phyloP scores from a whole-genome alignment of 2,797 vertebrate species.

The Molothrus aeneus region DNA sequence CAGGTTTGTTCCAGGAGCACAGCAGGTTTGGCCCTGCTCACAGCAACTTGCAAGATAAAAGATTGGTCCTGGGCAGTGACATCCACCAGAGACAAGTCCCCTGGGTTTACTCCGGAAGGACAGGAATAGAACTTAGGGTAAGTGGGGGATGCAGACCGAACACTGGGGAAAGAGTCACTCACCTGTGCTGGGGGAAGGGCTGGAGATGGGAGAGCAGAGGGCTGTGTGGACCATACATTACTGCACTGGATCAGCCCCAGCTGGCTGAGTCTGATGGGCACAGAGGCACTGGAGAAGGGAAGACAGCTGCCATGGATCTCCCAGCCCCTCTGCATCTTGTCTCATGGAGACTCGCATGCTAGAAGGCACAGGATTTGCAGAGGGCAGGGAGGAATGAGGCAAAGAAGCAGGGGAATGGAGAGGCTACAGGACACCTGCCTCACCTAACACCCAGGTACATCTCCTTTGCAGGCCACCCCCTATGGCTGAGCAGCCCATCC shows the following conservation, averaged over 20 bases:
- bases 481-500: not conserved
- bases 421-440: not conserved
- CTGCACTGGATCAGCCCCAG: not conserved
- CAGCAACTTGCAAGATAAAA: not conserved
- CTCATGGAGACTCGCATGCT: rapidly evolving
- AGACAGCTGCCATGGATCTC: not conserved
- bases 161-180: not conserved
- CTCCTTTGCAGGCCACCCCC: not conserved
- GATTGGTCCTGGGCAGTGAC: not conserved
- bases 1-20: not conserved
- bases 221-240: rapidly evolving
- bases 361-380: not conserved
- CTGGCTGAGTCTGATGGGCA: not conserved
- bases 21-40: not conserved
- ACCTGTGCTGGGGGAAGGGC: rapidly evolving
- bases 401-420: not conserved
- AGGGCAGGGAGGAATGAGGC: not conserved
- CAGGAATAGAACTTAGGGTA: not conserved
- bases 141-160: not conserved
- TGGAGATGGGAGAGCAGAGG: not conserved
- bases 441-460: rapidly evolving
- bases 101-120: not conserved
- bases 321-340: not conserved
- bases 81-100: rapidly evolving
- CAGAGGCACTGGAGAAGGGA: not conserved